phyloP scores from a whole-genome alignment of 2,113 vertebrate species.

The Petroica traversi region DNA sequence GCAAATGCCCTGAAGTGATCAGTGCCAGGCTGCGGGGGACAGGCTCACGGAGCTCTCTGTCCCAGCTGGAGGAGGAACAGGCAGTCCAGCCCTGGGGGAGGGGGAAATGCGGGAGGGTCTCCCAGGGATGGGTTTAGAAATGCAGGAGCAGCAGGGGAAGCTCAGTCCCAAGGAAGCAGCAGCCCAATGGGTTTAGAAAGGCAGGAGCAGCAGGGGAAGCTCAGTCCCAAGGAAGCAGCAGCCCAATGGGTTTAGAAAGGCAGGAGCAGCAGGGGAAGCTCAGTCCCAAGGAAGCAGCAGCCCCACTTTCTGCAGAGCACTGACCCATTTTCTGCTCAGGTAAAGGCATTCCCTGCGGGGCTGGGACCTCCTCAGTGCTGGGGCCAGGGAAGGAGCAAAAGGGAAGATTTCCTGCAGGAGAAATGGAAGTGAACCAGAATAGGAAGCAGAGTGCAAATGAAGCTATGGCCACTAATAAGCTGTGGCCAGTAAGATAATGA shows the following conservation, averaged over 20 bases:
- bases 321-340: constrained; percentile 16
- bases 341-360: not conserved
- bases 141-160: too few species aligned
- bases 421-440: not conserved
- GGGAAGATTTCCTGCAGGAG: not conserved
- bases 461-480: not conserved
- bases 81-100: not conserved
- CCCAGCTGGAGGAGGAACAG: not conserved
- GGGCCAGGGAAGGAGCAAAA: not conserved
- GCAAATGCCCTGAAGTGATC: constrained; percentile 27
- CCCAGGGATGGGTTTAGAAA: too few species aligned
- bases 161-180: too few species aligned
- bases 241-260: constrained; percentile 44
- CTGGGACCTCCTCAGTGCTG: not conserved
- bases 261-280: constrained; percentile 8
- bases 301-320: not conserved
- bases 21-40: not conserved
- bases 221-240: too few species aligned
- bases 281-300: not conserved
- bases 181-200: too few species aligned
- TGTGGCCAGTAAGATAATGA: not conserved
- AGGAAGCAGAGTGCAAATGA: not conserved
- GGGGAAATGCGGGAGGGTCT: not conserved
- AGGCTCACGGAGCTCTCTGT: not conserved
- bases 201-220: too few species aligned